Conservation (phyloP, 2,888 invertebrate genomes). For the Callimorpha dominula region DNA sequence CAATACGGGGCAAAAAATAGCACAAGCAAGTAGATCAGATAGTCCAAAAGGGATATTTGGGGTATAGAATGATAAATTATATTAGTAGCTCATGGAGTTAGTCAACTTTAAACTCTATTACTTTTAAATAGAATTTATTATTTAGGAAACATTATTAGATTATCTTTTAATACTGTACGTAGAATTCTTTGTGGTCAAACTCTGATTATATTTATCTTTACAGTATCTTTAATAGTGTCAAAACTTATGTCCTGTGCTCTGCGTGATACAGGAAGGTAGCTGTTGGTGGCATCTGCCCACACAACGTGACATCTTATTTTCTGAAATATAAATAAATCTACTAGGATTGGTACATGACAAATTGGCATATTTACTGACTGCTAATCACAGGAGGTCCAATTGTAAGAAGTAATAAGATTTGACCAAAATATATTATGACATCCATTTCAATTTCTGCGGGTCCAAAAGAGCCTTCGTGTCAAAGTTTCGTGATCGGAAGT, state of each 20-base stretch:
- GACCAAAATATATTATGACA: constrained; percentile 52
- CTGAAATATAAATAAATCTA: constrained; percentile 62
- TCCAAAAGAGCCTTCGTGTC: constrained; percentile 47
- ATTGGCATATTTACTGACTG: constrained; percentile 67
- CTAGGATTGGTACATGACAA: constrained; percentile 77
- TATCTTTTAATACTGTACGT: constrained; percentile 41
- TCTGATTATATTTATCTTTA: constrained; percentile 81
- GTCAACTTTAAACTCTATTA: constrained; percentile 17
- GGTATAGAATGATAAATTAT: constrained; percentile 74
- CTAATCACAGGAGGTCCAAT: constrained; percentile 74
- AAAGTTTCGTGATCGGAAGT: constrained; percentile 76
- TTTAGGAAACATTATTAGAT: constrained; percentile 25
- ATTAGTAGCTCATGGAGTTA: constrained; percentile 60
- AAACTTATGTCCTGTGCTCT: constrained; percentile 81
- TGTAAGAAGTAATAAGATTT: constrained; percentile 65
- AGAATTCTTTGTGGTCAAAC: constrained; percentile 74
- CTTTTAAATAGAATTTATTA: constrained; percentile 41
- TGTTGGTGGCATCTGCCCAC: constrained; percentile 77
- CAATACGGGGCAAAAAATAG: constrained; percentile 77
- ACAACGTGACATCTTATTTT: constrained; percentile 81
- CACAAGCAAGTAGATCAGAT: constrained; percentile 81
- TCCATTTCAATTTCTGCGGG: constrained; percentile 55
- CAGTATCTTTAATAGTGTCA: constrained; percentile 82
- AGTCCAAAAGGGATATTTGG: constrained; percentile 76
- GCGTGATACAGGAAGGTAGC: constrained; percentile 84